Evolutionary conservation across 2,113 vertebrate species (phyloP).

Genomic region (Eulemur rufifrons): DNA sequence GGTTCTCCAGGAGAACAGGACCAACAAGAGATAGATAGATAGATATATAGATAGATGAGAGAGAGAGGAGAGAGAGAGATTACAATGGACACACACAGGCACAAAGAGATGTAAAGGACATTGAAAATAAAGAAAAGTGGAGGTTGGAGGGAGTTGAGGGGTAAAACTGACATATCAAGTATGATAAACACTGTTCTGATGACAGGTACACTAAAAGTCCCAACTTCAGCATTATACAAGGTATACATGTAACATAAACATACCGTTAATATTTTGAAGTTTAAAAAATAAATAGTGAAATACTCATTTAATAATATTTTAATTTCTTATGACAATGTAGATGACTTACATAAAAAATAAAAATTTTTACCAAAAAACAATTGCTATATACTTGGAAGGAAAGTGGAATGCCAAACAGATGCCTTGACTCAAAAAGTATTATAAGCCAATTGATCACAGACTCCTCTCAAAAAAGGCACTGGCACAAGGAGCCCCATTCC

Average conservation of each 20-base stretch:
- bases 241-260: too few species aligned
- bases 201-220: too few species aligned
- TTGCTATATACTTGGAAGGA: background rate
- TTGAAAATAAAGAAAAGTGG: too few species aligned
- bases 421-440: background rate
- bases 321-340: constrained; percentile 4
- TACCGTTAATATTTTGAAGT: too few species aligned
- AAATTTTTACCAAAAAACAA: background rate
- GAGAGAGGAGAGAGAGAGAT: background rate
- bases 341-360: background rate
- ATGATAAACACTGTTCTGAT: too few species aligned
- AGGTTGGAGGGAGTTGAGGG: too few species aligned
- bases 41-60: background rate
- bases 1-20: background rate
- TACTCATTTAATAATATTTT: background rate
- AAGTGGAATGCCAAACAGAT: background rate
- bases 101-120: too few species aligned
- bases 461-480: background rate
- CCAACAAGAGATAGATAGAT: background rate
- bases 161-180: too few species aligned
- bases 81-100: too few species aligned
- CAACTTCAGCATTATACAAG: too few species aligned
- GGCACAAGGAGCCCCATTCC: background rate
- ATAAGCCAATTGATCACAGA: background rate
- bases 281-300: background rate